Percentiles rank a stretch among this genome's conserved stretches.
phyloP scores from a whole-genome alignment of 2,888 invertebrate genomes.

The Athripsodes cinereus region DNA sequence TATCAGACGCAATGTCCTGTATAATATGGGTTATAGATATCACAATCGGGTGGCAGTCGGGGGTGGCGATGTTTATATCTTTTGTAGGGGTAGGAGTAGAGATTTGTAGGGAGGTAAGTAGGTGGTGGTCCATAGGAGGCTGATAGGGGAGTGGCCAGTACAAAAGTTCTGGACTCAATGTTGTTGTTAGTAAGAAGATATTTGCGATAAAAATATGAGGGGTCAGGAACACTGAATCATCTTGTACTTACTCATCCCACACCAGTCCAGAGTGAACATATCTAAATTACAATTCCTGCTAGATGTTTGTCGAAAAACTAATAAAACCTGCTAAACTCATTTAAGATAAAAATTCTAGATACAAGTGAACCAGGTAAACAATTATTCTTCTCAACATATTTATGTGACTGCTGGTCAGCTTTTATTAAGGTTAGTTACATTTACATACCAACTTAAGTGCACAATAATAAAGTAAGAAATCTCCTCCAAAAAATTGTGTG shows the following conservation, averaged over 20 bases:
- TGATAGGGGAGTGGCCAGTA: constrained; percentile 16
- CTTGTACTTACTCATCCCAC: neutral
- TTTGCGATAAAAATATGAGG: neutral
- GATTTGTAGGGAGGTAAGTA: constrained; percentile 9
- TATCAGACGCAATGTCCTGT: constrained; percentile 27
- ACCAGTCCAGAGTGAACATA: neutral
- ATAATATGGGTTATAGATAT: constrained; percentile 27
- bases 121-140: constrained; percentile 2
- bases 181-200: no score
- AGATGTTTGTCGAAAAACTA: no score
- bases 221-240: neutral
- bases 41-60: constrained; percentile 21
- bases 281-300: no score
- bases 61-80: constrained; percentile 9
- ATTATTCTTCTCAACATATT: no score
- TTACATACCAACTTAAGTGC: no score
- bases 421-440: no score
- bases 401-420: no score
- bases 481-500: no score
- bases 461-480: no score
- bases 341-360: no score
- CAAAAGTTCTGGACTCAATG: neutral
- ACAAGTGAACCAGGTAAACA: no score
- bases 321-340: no score
- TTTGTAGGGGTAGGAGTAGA: constrained; percentile 8